Percentiles rank a stretch among this genome's conserved stretches.
These are phyloP conservation scores for Anthrax anthrax DNA, from an alignment of 2,888 invertebrate genomes.

Conservation along the genomic window DNA sequence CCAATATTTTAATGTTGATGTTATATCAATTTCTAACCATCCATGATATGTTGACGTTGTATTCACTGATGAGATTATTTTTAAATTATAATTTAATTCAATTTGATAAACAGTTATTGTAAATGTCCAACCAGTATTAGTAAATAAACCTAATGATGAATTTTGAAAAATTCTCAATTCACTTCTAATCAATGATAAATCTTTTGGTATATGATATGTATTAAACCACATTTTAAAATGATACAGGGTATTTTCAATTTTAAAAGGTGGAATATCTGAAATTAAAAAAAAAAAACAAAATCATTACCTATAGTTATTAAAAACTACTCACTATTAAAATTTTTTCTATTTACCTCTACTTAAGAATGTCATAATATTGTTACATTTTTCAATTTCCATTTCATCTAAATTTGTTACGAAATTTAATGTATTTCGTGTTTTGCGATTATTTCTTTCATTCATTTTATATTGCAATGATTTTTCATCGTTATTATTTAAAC, in stretches of 20 bases:
- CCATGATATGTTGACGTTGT: conserved; percentile 58
- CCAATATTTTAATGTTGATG: conserved; percentile 61
- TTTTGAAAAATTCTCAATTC: conserved; percentile 67
- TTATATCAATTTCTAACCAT: conserved; percentile 78
- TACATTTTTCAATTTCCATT: conserved; percentile 72
- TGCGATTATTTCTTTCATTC: conserved; percentile 38
- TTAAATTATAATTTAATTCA: background rate
- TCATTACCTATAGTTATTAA: conserved; percentile 27
- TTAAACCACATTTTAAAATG: conserved; percentile 39
- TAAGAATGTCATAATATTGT: conserved; percentile 86
- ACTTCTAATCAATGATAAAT: conserved; percentile 62
- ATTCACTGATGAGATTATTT: conserved; percentile 38
- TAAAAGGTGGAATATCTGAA: background rate
- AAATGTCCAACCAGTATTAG: conserved; percentile 3
- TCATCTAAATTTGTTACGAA: conserved; percentile 63
- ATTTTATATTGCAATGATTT: conserved; percentile 23
- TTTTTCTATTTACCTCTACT: conserved; percentile 76
- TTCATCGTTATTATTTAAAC: conserved; percentile 43
- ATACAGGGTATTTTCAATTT: too few relatives aligned
- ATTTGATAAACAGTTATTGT: conserved; percentile 8
- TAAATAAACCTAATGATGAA: conserved; percentile 13
- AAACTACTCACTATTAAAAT: too few relatives aligned
- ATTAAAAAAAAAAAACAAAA: background rate
- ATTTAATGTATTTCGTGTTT: conserved; percentile 39
- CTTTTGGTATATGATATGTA: conserved; percentile 67